Base-by-base conservation (phyloP, 1,140 invertebrate species). In the Ylistrum balloti region DNA sequence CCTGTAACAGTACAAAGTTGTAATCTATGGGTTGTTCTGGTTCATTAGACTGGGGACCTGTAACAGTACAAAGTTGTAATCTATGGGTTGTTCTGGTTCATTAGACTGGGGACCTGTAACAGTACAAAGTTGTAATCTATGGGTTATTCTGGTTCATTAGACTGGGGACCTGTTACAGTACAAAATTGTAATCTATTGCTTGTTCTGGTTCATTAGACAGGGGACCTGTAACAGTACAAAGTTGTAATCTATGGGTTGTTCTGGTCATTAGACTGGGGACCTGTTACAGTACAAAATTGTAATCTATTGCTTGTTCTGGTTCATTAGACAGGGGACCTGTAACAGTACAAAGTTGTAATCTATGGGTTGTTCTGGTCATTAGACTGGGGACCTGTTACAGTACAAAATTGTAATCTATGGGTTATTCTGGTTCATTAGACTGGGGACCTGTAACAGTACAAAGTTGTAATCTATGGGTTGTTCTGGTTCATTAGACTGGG, bases 91-190 rank as follows among this genome's bases (percentile, higher is more conserved):
- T n/a, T n/a, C n/a, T n/a, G n/a, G n/a, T n/a, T n/a, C n/a, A n/a
- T n/a, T n/a, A 28, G 33, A 85, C 22, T 9, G 33, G 33, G 74
- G 22, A 85, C 32, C 33, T 15, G 86, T 33, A 33, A 87, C 33
- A 87, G 33, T 33, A 28, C n/a, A n/a, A n/a, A n/a, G n/a, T n/a
- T n/a, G n/a, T n/a, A n/a, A n/a, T n/a, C n/a, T n/a, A n/a, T n/a
- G n/a, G n/a, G n/a, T n/a, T n/a, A n/a, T n/a, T n/a, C n/a, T n/a
- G n/a, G n/a, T n/a, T n/a, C n/a, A n/a, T n/a, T n/a, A 45, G 88
- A 89, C 86, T 89, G 90, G 32, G 90, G 90, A 45, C 90, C 88
- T 89, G 56, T 33, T 34, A 90, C 56, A 74, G 86, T n/a, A n/a
- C 17, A 33, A 33, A 3, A 85, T 32, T 85, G 0, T 85, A 0